Evolutionary conservation across 2,888 invertebrate genomes (phyloP).

Genomic region (Ariolimax columbianus): DNA sequence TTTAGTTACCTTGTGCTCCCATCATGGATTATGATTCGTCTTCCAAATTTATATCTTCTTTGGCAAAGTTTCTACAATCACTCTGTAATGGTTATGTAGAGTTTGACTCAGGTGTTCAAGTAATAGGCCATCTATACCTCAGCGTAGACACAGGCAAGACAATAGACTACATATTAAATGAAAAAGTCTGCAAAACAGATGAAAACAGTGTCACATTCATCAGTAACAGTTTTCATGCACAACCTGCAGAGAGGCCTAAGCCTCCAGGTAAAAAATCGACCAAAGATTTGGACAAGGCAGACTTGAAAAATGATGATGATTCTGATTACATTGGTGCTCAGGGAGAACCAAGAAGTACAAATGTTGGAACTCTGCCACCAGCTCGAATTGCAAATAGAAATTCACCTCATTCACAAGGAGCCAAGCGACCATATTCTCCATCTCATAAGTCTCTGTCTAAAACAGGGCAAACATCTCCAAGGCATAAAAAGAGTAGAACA

Average conservation of each 20-base stretch:
- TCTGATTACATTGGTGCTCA: conserved; percentile 5
- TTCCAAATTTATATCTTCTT: conserved; percentile 55
- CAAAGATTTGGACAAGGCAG: conserved; percentile 9
- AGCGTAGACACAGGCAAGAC: conserved; percentile 57
- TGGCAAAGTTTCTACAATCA: conserved; percentile 56
- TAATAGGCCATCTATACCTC: conserved; percentile 57
- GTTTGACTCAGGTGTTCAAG: conserved; percentile 56
- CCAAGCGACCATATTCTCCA: conserved; percentile 41
- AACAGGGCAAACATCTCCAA: conserved; percentile 34
- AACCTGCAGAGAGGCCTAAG: conserved; percentile 52
- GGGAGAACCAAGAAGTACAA: conserved; percentile 47
- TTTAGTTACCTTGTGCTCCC: neutral
- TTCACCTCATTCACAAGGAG: conserved; percentile 21
- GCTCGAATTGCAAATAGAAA: conserved; percentile 2
- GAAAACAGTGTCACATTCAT: conserved; percentile 57
- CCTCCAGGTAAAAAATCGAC: conserved; percentile 16
- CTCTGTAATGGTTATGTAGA: conserved; percentile 59
- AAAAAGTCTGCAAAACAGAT: conserved; percentile 57
- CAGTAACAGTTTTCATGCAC: conserved; percentile 58
- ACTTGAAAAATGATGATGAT: conserved; percentile 22
- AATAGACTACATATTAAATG: conserved; percentile 57
- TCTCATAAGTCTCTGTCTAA: conserved; percentile 33
- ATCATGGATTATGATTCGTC: conserved; percentile 58
- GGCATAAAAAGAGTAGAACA: conserved; percentile 38
- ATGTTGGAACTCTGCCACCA: conserved; percentile 39